Evolutionary conservation across 1,140 invertebrate species (phyloP).

Genomic region (Zaprionus nigranus): DNA sequence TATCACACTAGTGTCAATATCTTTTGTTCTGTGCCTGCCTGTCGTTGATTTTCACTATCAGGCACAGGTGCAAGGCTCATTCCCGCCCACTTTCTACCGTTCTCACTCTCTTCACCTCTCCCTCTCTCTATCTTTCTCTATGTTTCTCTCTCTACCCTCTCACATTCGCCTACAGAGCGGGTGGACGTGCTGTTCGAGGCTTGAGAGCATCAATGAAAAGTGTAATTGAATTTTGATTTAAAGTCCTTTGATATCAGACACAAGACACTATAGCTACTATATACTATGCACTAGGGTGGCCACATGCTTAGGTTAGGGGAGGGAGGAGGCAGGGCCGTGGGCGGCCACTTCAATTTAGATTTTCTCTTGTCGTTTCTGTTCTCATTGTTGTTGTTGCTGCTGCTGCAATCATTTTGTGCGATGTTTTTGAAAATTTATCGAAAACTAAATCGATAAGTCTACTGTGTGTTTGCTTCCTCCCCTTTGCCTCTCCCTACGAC

Average conservation of each 20-base stretch:
- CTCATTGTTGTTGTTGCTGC: background rate
- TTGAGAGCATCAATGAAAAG: conserved; percentile 63
- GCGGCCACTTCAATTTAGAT: conserved; percentile 38
- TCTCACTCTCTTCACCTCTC: background rate
- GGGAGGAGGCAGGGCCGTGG: background rate
- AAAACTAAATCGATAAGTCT: conserved; percentile 68
- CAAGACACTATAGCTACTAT: conserved; percentile 31
- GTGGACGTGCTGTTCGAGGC: conserved; percentile 45
- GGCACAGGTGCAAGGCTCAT: conserved; percentile 33
- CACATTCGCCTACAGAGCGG: background rate
- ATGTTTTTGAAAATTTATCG: conserved; percentile 48
- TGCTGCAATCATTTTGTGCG: conserved; percentile 30
- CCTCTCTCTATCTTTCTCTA: background rate
- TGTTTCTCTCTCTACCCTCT: background rate
- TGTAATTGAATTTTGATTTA: conserved; percentile 80
- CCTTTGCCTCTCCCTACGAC: background rate
- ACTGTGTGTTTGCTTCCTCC: conserved; percentile 2
- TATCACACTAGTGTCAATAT: background rate
- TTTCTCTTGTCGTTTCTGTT: conserved; percentile 5
- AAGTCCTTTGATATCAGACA: conserved; percentile 77
- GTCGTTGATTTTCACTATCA: conserved; percentile 50
- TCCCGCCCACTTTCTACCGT: background rate
- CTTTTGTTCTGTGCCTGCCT: background rate
- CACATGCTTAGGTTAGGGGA: conserved; percentile 16
- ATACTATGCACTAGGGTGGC: conserved; percentile 30